Base-by-base conservation (phyloP, 2,888 invertebrate genomes). In the Andrena camellia region DNA sequence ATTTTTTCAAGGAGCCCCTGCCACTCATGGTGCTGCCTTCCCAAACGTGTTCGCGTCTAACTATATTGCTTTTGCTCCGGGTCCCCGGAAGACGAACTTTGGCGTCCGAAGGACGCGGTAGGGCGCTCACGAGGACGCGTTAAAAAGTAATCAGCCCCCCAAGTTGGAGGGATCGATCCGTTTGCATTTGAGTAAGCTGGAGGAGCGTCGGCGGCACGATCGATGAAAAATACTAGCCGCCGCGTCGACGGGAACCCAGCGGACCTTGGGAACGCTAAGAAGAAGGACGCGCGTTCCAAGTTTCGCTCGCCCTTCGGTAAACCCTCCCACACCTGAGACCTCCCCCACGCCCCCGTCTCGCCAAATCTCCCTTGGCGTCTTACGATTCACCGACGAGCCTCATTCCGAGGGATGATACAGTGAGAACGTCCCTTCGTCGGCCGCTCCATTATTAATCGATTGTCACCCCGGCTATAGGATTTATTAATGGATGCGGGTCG, bases 381-480 rank as follows among this genome's bases (percentile, higher is more conserved):
- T 17, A 66, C 59, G 59, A 29, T 66, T 59, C 13, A 48, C 42
- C 7, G 29, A 57, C 10, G 10, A 20, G 4, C 59, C 13, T 20
- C 6, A 20, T 62, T 26, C 20, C 1, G 48, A 26, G n/a, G 42
- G 33, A 54, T 33, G 62, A 75, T 26, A 62, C 33, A 62, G 17
- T 48, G 33, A 20, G 48, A 68, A 68, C 26, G 31, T 60, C 13
- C 42, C 54, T 62, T 67, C 52, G 20, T 7, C 13, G 33, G 17
- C 6, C 48, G 17, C 33, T 17, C 29, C 20, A 26, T 68, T 78
- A 78, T 76, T 78, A 68, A 68, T 75, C 26, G 78, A 42, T 54
- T 26, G 78, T 62, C 52, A 20, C 23, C 5, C 5, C 6, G 2
- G 31, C n/a, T 48, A 20, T 42, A 42, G 31, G 31, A 57, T 75